Evolutionary conservation across 2,888 invertebrate genomes (phyloP), one percentile per base, ranked within the genome.

Genomic region (Melolontha melolontha): DNA sequence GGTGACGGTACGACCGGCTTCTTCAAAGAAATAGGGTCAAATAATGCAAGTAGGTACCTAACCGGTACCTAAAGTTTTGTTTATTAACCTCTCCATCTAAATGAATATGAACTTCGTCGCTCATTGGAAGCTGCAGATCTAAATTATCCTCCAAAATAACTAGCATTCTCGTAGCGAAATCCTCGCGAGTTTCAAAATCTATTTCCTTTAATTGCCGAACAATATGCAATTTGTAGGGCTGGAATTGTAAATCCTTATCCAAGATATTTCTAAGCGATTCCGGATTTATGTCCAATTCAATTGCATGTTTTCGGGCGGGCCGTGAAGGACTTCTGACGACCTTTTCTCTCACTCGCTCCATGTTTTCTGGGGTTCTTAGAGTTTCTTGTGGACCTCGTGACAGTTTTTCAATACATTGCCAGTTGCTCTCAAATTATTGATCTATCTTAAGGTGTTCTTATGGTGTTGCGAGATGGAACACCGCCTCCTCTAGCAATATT

Each of bases 41-140:
- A 29, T 29, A 29, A 29, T 29, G 29, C 29, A 29, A 29, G 29
- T 29, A 29, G 29, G 29, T n/a, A 29, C 29, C 29, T 5, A 29
- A 29, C 70, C 64, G 67, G 64, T 72, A 74, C 40, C 68, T 69
- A 55, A 68, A 72, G 67, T 76, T 75, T 63, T 74, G 73, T 52
- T 73, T 72, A 62, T 76, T 75, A 29, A 75, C 73, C 27, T n/a
- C 14, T 14, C 74, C 75, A 67, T 68, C 57, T 54, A 75, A 62
- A 67, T 74, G 70, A 62, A 73, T 73, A 72, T 75, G 74, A 29
- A 73, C 74, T 67, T 75, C 72, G 49, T 75, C 74, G 44, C 70
- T 73, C 66, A 65, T 68, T 29, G 69, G 22, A 14, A 49, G 17
- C 14, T 49, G 49, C 14, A 44, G 14, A 14, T 44, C 44, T 44